Evolutionary conservation across 2,888 invertebrate species (phyloP).

Genomic region (Eupithecia centaureata): DNA sequence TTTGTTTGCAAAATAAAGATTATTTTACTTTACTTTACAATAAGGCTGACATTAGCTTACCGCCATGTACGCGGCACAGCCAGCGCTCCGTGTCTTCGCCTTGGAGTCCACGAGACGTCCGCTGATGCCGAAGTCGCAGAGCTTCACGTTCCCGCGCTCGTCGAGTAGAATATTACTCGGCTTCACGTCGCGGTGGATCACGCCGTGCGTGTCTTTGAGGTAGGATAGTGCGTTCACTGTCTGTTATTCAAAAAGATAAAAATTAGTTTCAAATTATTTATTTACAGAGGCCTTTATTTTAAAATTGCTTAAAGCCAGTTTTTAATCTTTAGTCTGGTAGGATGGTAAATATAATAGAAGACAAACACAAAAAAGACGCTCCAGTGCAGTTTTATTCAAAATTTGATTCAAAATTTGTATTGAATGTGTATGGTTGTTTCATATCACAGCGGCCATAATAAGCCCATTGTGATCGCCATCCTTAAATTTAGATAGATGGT

Average conservation of each 20-base stretch:
- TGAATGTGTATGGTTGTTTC: too few species aligned
- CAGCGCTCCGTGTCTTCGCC: slow-evolving; percentile 98
- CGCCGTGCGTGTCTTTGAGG: slow-evolving; percentile 98
- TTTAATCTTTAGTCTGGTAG: too few species aligned
- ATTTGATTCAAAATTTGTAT: too few species aligned
- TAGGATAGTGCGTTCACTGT: slow-evolving; percentile 98
- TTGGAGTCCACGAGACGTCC: slow-evolving; percentile 99
- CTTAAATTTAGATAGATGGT: too few species aligned
- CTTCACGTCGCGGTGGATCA: slow-evolving; percentile 99
- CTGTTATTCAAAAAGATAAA: slow-evolving; percentile 69
- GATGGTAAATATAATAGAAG: too few species aligned
- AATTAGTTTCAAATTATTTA: not conserved
- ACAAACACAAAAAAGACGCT: too few species aligned
- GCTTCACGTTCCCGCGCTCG: slow-evolving; percentile 96
- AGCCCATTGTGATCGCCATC: too few species aligned
- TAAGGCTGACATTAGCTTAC: slow-evolving; percentile 84
- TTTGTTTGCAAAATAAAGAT: too few species aligned
- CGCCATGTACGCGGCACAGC: slow-evolving; percentile 99
- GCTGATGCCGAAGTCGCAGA: slow-evolving; percentile 99
- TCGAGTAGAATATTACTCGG: slow-evolving; percentile 99
- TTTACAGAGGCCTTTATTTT: not conserved
- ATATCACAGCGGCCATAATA: too few species aligned
- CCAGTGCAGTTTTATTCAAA: too few species aligned
- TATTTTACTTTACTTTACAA: too few species aligned
- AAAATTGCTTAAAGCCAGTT: too few species aligned